Evolutionary conservation across 2,888 invertebrate species (phyloP).

Genomic region (Rutpela maculata): DNA sequence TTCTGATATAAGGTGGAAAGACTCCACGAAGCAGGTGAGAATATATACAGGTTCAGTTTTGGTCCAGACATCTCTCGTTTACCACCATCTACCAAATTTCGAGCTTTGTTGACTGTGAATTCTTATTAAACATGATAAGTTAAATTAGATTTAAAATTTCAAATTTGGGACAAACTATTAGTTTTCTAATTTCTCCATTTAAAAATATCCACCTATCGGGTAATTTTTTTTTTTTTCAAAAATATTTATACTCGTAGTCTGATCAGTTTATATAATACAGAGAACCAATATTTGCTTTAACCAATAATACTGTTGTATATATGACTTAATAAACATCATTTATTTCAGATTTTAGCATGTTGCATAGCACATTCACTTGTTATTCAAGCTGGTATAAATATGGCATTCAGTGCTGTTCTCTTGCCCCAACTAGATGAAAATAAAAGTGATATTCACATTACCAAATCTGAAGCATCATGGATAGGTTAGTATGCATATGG

Average conservation of each 20-base stretch:
- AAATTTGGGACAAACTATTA: too few species aligned
- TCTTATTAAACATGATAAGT: too few species aligned
- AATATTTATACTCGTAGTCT: too few species aligned
- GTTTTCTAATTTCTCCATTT: too few species aligned
- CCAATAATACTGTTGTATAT: background rate
- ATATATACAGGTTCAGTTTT: background rate
- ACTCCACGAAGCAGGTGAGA: constrained; percentile 41
- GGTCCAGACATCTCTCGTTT: too few species aligned
- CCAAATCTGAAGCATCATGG: constrained; percentile 76
- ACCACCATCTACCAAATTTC: too few species aligned
- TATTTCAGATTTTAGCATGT: constrained; percentile 72
- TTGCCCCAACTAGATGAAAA: constrained; percentile 74
- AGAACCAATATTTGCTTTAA: too few species aligned
- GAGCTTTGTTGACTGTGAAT: too few species aligned
- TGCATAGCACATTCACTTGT: constrained; percentile 74
- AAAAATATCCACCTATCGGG: too few species aligned
- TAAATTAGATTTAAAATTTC: too few species aligned
- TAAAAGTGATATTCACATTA: constrained; percentile 70
- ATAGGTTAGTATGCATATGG: constrained; percentile 73
- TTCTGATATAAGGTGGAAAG: constrained; percentile 37
- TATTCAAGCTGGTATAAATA: constrained; percentile 77
- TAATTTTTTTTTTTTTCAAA: too few species aligned
- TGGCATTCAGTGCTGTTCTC: constrained; percentile 78
- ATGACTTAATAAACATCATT: background rate
- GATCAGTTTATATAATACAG: too few species aligned